Evolutionary conservation across 30 jellyfish, hydroid and myxozoan species (phyloP).

Genomic region (Pelagia noctiluca): DNA sequence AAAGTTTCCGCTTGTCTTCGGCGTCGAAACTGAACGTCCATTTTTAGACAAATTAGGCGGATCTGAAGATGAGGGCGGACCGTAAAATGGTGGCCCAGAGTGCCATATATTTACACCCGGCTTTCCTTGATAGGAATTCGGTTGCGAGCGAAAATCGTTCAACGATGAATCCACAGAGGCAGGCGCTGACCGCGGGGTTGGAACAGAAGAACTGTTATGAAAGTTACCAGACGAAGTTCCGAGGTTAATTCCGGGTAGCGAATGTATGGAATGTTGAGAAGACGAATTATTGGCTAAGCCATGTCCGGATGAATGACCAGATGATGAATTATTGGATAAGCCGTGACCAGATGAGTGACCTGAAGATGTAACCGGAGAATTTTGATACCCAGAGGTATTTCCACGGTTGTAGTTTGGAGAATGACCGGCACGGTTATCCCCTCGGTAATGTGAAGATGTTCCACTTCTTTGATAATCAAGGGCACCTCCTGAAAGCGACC

Average conservation of each 20-base stretch:
- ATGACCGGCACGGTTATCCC: slow-evolving; percentile 46
- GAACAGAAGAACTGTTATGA: neutral
- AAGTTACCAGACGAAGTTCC: slow-evolving; percentile 24
- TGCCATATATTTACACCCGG: slow-evolving; percentile 52
- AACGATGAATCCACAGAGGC: slow-evolving; percentile 47
- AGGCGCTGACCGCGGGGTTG: slow-evolving; percentile 62
- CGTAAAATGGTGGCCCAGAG: slow-evolving; percentile 76
- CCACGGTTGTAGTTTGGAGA: slow-evolving; percentile 55
- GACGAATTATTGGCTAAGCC: slow-evolving; percentile 53
- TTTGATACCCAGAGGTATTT: slow-evolving; percentile 11
- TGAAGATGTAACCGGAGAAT: slow-evolving; percentile 29
- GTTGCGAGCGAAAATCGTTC: slow-evolving; percentile 47
- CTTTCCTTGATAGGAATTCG: slow-evolving; percentile 39
- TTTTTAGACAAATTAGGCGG: slow-evolving; percentile 28
- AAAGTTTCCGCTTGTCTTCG: slow-evolving; percentile 23
- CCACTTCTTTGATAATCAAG: slow-evolving; percentile 61
- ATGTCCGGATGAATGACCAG: slow-evolving; percentile 38
- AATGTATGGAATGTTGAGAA: slow-evolving; percentile 66
- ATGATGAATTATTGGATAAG: slow-evolving; percentile 39
- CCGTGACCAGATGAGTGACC: slow-evolving; percentile 48
- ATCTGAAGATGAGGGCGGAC: slow-evolving; percentile 59
- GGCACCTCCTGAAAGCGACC: slow-evolving; percentile 75
- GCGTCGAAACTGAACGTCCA: slow-evolving; percentile 50
- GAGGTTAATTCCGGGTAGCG: slow-evolving; percentile 43
- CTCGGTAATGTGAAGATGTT: slow-evolving; percentile 21